phyloP scores from a whole-genome alignment of 1,140 invertebrate genomes.

The Achatina immaculata region DNA sequence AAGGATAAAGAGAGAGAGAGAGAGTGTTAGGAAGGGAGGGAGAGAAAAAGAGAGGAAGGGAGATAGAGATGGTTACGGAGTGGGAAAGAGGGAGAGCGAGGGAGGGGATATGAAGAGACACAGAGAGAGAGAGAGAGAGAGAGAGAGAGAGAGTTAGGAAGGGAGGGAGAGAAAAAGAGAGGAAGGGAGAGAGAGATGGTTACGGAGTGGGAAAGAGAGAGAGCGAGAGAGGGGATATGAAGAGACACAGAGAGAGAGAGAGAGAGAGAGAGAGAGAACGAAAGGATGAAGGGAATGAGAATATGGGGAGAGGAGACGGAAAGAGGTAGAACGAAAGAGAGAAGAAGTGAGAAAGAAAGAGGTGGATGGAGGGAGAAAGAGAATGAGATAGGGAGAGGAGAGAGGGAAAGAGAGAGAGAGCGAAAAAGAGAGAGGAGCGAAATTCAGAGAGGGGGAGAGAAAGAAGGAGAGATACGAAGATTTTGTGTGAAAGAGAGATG shows the following conservation, averaged over 20 bases:
- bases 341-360: too few relatives aligned
- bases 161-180: not conserved
- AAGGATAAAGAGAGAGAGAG: too few relatives aligned
- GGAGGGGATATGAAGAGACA: too few relatives aligned
- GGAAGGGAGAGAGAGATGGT: not conserved
- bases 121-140: too few relatives aligned
- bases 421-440: too few relatives aligned
- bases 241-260: not conserved
- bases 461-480: too few relatives aligned
- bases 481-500: too few relatives aligned
- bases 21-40: constrained; percentile 9
- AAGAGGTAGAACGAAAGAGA: not conserved
- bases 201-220: too few relatives aligned
- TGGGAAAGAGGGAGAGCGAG: constrained; percentile 27
- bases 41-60: constrained; percentile 39
- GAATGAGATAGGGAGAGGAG: not conserved
- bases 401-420: too few relatives aligned
- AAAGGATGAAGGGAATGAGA: too few relatives aligned
- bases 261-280: not conserved
- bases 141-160: not conserved
- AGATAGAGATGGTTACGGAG: constrained; percentile 18
- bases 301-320: not conserved
- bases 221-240: not conserved
- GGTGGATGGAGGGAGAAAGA: constrained; percentile 10
- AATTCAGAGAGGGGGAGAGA: too few relatives aligned